A percentile compares a stretch with the other conserved stretches of the same genome.
phyloP scores from a whole-genome alignment of 2,113 vertebrate genomes.

The Oriolus oriolus region DNA sequence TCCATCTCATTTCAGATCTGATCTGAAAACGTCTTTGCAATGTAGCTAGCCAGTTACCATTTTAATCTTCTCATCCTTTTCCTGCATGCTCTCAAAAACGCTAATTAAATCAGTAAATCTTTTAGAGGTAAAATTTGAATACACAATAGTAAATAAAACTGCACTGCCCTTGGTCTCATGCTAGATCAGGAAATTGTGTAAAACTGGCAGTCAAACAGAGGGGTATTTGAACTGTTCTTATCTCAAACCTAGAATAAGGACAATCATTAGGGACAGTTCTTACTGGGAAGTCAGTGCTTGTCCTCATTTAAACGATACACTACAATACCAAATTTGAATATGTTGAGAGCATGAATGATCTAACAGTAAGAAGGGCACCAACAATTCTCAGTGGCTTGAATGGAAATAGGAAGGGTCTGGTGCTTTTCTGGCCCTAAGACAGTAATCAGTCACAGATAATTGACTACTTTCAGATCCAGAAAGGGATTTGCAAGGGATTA shows the following conservation, averaged over 20 bases:
- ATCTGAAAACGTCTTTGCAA: background rate
- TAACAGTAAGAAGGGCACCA: background rate
- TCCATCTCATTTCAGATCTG: background rate
- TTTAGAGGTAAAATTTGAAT: background rate
- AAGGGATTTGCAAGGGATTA: constrained; percentile 37
- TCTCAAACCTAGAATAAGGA: constrained; percentile 28
- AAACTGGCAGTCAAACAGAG: constrained; percentile 24
- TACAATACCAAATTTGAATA: constrained; percentile 40
- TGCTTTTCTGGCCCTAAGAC: constrained; percentile 6
- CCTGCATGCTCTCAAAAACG: background rate
- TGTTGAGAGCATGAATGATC: background rate
- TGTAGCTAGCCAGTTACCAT: background rate
- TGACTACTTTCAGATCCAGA: constrained; percentile 47
- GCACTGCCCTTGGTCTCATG: background rate
- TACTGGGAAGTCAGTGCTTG: constrained; percentile 21
- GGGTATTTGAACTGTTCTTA: constrained; percentile 21
- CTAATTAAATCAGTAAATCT: constrained; percentile 24
- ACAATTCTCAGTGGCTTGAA: constrained; percentile 27
- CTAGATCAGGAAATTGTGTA: constrained; percentile 1
- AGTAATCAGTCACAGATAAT: constrained; percentile 54
- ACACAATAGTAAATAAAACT: constrained; percentile 4
- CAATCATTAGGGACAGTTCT: constrained; percentile 4
- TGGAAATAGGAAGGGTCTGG: constrained; percentile 46
- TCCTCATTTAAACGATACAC: constrained; percentile 29
- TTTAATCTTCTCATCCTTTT: background rate